Evolutionary conservation across 2,888 invertebrate species (phyloP).

Genomic region (Oxytorus armatus): DNA sequence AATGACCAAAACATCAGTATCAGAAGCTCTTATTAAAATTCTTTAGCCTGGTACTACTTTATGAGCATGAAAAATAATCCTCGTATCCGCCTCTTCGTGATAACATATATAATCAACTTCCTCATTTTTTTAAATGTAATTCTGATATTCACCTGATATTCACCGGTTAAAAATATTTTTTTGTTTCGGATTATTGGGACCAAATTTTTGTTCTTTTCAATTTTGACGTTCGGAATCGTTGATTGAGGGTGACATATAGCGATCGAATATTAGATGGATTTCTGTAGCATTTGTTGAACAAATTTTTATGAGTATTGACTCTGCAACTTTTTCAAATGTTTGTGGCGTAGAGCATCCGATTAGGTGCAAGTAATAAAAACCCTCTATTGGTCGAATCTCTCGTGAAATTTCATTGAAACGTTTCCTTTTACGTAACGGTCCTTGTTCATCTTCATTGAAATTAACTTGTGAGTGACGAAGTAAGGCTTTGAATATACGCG

Average conservation of each 20-base stretch:
- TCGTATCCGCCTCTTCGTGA: slow-evolving; percentile 69
- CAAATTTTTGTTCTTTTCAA: slow-evolving; percentile 13
- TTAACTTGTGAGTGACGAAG: too few species aligned
- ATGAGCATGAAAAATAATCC: slow-evolving; percentile 61
- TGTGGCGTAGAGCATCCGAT: slow-evolving; percentile 72
- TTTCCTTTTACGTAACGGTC: neutral
- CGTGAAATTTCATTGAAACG: too few species aligned
- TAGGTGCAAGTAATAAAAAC: slow-evolving; percentile 72
- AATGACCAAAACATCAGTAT: slow-evolving; percentile 51
- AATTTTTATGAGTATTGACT: slow-evolving; percentile 74
- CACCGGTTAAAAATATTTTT: slow-evolving; percentile 46
- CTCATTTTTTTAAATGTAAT: slow-evolving; percentile 26
- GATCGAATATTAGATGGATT: slow-evolving; percentile 76
- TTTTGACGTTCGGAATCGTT: too few species aligned
- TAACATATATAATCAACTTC: slow-evolving; percentile 51
- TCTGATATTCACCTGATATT: slow-evolving; percentile 9
- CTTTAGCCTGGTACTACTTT: slow-evolving; percentile 22
- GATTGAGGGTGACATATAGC: too few species aligned
- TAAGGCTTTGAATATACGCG: too few species aligned
- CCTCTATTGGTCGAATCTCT: slow-evolving; percentile 68
- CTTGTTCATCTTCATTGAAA: neutral
- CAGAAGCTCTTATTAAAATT: slow-evolving; percentile 47
- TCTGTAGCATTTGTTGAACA: slow-evolving; percentile 70
- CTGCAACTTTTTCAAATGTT: slow-evolving; percentile 75
- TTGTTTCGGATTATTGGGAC: slow-evolving; percentile 34